A percentile compares a stretch with the other conserved stretches of the same genome.
Conservation (phyloP, 2,797 vertebrate genomes). For the Lepilemur ruficaudatus region DNA sequence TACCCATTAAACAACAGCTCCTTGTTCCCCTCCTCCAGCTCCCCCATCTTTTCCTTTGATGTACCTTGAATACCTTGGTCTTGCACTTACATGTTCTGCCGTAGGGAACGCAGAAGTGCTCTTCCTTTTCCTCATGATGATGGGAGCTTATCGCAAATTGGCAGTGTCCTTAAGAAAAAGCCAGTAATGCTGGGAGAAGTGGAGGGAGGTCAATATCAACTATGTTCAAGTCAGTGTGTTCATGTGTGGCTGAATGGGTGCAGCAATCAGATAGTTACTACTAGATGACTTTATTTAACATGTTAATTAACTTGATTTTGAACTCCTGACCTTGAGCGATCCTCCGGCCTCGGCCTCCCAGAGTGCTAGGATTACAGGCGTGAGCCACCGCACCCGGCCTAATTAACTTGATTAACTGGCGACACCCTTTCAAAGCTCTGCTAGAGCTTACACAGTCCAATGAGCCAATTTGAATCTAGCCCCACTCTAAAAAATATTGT, state of each 20-base stretch:
- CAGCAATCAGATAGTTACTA: neutral
- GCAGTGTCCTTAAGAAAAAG: neutral
- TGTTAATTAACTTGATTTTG: neutral
- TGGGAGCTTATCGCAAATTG: neutral
- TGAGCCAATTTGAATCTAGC: neutral
- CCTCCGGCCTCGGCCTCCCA: no score
- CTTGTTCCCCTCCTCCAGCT: neutral
- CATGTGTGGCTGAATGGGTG: neutral
- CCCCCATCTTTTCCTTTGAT: neutral
- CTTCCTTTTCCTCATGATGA: neutral
- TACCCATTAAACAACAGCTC: neutral
- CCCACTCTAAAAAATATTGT: neutral
- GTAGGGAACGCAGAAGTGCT: neutral
- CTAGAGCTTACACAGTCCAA: neutral
- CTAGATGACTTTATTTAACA: neutral
- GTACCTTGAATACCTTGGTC: neutral
- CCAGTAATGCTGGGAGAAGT: neutral
- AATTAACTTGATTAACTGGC: no score
- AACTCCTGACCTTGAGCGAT: no score
- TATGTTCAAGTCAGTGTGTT: neutral
- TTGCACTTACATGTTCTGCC: neutral
- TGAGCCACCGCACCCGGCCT: no score
- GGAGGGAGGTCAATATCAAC: neutral
- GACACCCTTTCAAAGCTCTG: neutral
- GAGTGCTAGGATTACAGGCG: no score